Percentiles rank a stretch among this genome's conserved stretches.
Conservation (phyloP, 1,140 invertebrate species). For the Globodera rostochiensis region DNA sequence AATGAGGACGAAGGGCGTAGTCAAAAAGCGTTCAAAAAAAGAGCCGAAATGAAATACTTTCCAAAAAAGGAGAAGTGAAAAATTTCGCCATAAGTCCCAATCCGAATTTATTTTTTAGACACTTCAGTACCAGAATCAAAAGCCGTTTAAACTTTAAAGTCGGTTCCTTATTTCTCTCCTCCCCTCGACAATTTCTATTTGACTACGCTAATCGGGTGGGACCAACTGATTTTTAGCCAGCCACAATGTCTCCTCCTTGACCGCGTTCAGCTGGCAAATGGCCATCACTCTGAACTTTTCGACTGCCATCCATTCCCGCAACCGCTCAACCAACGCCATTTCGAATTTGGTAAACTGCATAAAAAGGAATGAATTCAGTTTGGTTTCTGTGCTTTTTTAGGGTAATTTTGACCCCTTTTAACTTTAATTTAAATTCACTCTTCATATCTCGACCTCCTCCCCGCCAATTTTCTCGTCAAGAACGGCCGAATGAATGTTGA, state of each 20-base stretch:
- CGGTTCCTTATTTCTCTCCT: background rate
- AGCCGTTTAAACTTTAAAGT: too few relatives aligned
- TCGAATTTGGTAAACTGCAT: conserved; percentile 15
- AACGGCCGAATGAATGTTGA: conserved; percentile 20
- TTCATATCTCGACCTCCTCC: background rate
- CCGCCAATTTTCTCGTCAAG: conserved; percentile 7
- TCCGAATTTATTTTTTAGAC: too few relatives aligned
- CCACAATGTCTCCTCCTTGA: conserved; percentile 21
- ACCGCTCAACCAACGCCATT: conserved; percentile 19
- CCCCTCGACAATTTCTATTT: background rate
- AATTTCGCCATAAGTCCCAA: too few relatives aligned
- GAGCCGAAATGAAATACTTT: too few relatives aligned
- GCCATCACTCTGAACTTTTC: conserved; percentile 21
- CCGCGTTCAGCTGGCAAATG: conserved; percentile 14
- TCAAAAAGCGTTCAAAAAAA: too few relatives aligned
- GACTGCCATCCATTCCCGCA: conserved; percentile 12
- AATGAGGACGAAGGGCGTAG: too few relatives aligned
- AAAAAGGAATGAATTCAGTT: background rate
- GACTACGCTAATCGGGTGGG: background rate
- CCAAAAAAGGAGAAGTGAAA: too few relatives aligned
- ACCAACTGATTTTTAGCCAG: conserved; percentile 20
- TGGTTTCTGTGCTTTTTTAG: too few relatives aligned
- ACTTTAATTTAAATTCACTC: background rate
- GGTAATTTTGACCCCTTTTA: too few relatives aligned
- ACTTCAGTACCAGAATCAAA: too few relatives aligned